Evolutionary conservation across 2,888 invertebrate genomes (phyloP).

Genomic region (Idaea biselata): DNA sequence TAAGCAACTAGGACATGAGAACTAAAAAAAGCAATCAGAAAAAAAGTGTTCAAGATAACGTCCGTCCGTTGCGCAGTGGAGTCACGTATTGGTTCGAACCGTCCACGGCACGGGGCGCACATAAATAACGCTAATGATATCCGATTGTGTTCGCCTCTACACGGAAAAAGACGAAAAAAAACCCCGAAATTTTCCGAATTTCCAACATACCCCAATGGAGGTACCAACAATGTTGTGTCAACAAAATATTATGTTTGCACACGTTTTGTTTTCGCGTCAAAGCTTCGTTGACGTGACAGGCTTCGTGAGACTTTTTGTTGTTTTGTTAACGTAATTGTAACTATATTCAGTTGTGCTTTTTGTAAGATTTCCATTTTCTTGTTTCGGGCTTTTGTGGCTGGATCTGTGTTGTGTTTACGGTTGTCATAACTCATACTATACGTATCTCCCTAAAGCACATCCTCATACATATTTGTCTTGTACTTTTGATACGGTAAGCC

Average conservation of each 20-base stretch:
- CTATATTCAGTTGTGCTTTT: neutral
- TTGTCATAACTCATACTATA: neutral
- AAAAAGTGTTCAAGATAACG: conserved; percentile 47
- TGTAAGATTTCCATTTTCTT: conserved; percentile 1
- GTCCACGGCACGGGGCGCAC: conserved; percentile 62
- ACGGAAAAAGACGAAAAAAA: conserved; percentile 34
- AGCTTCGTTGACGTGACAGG: conserved; percentile 19
- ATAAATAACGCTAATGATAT: conserved; percentile 76
- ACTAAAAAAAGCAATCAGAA: conserved; percentile 45
- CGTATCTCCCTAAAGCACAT: neutral
- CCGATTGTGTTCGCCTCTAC: conserved; percentile 61
- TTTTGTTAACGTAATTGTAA: conserved; percentile 2
- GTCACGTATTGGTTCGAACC: conserved; percentile 49
- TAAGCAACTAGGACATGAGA: conserved; percentile 19
- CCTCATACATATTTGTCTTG: conserved; percentile 31
- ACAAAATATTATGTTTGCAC: conserved; percentile 31
- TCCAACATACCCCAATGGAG: conserved; percentile 14
- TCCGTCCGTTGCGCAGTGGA: conserved; percentile 46
- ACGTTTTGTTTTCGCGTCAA: conserved; percentile 25
- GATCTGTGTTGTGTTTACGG: neutral
- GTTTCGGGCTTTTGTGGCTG: neutral
- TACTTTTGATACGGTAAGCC: conserved; percentile 22
- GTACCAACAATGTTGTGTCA: conserved; percentile 24
- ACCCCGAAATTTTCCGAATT: conserved; percentile 10
- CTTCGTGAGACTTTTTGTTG: conserved; percentile 14